Percentiles rank a stretch among this genome's conserved stretches.
Evolutionary conservation across 1,140 invertebrate genomes (phyloP).

Genomic region (Drosophila sturtevanti): DNA sequence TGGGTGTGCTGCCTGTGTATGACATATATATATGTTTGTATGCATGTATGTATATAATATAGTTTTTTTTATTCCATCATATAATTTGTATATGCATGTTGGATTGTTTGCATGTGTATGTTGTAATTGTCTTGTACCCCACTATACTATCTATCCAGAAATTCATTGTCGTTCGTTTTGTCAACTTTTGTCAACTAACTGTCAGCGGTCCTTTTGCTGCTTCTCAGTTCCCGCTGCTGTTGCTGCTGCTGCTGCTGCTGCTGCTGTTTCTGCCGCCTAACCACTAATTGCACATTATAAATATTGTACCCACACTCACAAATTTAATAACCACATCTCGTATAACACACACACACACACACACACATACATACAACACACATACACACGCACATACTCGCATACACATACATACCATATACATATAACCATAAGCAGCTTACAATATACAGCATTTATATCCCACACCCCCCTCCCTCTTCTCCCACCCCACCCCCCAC

Average conservation of each 20-base stretch:
- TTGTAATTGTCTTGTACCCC: constrained; percentile 8
- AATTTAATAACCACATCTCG: constrained; percentile 27
- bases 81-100: constrained; percentile 17
- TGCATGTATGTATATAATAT: constrained; percentile 27
- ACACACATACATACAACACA: constrained; percentile 5
- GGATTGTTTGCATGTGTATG: constrained; percentile 15
- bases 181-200: no score
- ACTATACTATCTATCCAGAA: no score
- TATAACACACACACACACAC: constrained; percentile 3
- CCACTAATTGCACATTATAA: constrained; percentile 61
- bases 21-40: constrained; percentile 9
- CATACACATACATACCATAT: not conserved
- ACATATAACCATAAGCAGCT: constrained; percentile 42
- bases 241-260: not conserved
- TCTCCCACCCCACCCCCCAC: not conserved
- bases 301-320: constrained; percentile 42
- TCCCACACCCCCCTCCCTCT: not conserved
- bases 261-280: constrained; percentile 9
- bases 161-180: not conserved
- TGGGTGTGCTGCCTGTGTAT: constrained; percentile 23
- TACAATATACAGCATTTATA: constrained; percentile 46
- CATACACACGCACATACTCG: not conserved
- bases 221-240: not conserved
- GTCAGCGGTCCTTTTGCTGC: no score
- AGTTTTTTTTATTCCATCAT: not conserved